Evolutionary conservation across 2,888 invertebrate genomes (phyloP).

Genomic region (Drosophila aldrichi): DNA sequence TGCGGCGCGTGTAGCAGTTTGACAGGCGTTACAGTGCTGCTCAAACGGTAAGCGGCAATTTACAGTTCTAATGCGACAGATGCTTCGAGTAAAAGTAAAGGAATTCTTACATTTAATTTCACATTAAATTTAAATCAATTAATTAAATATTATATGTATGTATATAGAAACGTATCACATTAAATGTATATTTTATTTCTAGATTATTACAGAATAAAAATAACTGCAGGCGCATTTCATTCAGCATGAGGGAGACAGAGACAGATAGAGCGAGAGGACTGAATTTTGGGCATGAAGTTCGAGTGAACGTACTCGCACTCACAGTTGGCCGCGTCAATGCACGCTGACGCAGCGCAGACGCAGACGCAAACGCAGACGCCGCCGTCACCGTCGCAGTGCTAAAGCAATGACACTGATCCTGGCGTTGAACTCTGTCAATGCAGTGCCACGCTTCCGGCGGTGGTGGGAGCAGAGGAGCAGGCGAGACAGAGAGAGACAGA

Average conservation of each 20-base stretch:
- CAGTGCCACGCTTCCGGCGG: constrained; percentile 51
- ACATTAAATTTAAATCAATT: neutral
- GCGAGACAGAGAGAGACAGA: constrained; percentile 7
- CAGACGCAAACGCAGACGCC: constrained; percentile 24
- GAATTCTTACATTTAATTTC: neutral
- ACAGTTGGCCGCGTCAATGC: constrained; percentile 57
- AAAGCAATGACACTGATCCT: constrained; percentile 79
- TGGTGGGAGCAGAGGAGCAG: constrained; percentile 19
- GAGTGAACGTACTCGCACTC: constrained; percentile 66
- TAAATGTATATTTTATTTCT: constrained; percentile 21
- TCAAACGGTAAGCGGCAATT: constrained; percentile 42
- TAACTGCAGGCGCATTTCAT: constrained; percentile 8
- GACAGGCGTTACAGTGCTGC: constrained; percentile 1
- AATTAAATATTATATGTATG: neutral
- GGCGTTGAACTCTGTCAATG: constrained; percentile 73
- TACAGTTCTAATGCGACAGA: constrained; percentile 31
- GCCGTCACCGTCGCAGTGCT: constrained; percentile 26
- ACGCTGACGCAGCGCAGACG: constrained; percentile 50
- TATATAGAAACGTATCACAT: neutral
- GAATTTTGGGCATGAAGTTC: constrained; percentile 53
- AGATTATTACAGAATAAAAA: constrained; percentile 28
- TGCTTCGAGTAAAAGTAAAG: neutral
- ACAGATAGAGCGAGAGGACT: constrained; percentile 4
- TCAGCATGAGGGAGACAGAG: neutral
- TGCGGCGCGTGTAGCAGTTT: constrained; percentile 72